Evolutionary conservation across 2,888 invertebrate species (phyloP).

Genomic region (Ennomos erosarius): DNA sequence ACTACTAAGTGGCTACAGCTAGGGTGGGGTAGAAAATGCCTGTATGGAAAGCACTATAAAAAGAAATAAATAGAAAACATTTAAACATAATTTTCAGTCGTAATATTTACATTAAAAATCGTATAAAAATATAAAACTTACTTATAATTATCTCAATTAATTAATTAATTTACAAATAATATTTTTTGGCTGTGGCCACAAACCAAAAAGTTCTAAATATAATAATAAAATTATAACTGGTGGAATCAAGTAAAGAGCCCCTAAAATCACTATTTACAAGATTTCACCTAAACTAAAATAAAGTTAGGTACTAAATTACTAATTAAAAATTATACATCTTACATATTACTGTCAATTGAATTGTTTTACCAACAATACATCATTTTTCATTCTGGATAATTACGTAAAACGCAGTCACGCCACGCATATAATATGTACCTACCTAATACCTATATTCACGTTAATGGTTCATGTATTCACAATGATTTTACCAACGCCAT

Average conservation of each 20-base stretch:
- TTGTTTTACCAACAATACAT: no score
- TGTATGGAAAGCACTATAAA: slow-evolving; percentile 31
- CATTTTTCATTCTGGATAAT: no score
- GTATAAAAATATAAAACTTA: slow-evolving; percentile 29
- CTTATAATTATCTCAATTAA: slow-evolving; percentile 1
- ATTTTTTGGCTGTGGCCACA: slow-evolving; percentile 36
- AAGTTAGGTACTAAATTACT: slow-evolving; percentile 5
- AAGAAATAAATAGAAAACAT: slow-evolving; percentile 46
- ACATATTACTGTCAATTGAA: no score
- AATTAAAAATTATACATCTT: no score
- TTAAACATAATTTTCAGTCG: slow-evolving; percentile 41
- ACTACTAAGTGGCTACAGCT: slow-evolving; percentile 35
- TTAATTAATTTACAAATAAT: slow-evolving; percentile 10
- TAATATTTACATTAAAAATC: slow-evolving; percentile 41
- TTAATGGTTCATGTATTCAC: no score
- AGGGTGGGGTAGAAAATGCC: slow-evolving; percentile 46
- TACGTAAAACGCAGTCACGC: no score
- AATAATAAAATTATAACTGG: slow-evolving; percentile 43
- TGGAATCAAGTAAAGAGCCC: slow-evolving; percentile 79
- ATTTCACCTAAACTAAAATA: slow-evolving; percentile 62
- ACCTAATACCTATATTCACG: no score
- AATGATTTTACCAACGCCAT: no score
- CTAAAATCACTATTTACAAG: slow-evolving; percentile 72
- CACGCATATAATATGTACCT: no score
- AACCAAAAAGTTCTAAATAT: slow-evolving; percentile 22